Conservation (phyloP, 2,888 invertebrate species). For the Nephrotoma flavescens region DNA sequence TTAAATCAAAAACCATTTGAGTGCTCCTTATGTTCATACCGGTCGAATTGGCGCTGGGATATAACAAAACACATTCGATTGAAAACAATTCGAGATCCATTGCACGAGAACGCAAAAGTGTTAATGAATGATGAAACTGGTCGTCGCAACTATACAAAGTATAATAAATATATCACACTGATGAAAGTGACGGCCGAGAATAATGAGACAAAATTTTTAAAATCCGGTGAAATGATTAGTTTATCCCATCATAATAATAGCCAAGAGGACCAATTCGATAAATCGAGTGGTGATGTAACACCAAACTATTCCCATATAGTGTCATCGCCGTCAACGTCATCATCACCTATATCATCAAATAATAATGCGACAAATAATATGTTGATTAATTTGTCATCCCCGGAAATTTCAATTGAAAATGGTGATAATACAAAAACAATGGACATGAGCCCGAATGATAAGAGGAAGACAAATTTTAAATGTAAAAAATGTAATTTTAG, state of each 20-base stretch:
- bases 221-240: conserved; percentile 31
- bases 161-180: conserved; percentile 74
- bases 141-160: conserved; percentile 80
- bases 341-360: background rate
- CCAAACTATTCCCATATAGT: background rate
- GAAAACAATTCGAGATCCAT: conserved; percentile 71
- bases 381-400: background rate
- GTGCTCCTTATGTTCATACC: conserved; percentile 84
- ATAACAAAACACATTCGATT: conserved; percentile 89
- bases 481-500: conserved; percentile 83
- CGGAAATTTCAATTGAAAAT: background rate
- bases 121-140: conserved; percentile 87
- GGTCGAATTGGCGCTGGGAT: conserved; percentile 95
- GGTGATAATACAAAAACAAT: background rate
- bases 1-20: conserved; percentile 88
- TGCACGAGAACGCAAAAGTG: conserved; percentile 66
- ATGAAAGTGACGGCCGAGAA: conserved; percentile 42
- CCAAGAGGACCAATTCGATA: conserved; percentile 37
- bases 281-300: conserved; percentile 21
- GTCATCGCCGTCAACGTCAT: background rate
- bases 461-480: conserved; percentile 63
- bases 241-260: conserved; percentile 17
- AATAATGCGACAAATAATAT: background rate
- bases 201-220: conserved; percentile 32
- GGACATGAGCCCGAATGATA: background rate